Conservation (phyloP, 2,888 invertebrate species). For the Chydorus sphaericus region DNA sequence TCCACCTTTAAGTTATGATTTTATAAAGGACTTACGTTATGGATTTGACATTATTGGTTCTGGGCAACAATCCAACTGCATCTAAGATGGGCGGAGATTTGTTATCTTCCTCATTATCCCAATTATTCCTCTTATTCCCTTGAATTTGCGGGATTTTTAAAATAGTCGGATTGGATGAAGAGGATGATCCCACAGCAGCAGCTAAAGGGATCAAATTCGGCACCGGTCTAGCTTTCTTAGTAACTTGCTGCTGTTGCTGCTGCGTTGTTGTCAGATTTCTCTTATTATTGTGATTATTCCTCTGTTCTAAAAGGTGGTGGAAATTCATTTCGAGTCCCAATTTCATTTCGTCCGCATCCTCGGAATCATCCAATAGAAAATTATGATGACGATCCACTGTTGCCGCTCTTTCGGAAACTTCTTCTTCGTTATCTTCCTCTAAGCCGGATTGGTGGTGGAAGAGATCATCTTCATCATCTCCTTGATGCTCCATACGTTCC, state of each 20-base stretch:
- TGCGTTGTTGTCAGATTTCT: constrained; percentile 20
- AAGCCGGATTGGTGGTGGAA: neutral
- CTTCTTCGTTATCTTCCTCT: constrained; percentile 19
- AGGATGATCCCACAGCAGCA: constrained; percentile 2
- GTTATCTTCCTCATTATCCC: neutral
- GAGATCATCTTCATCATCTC: no score
- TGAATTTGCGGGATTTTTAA: constrained; percentile 17
- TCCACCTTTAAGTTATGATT: no score
- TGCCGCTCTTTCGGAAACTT: constrained; percentile 21
- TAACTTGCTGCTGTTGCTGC: constrained; percentile 1
- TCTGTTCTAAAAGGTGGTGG: no score
- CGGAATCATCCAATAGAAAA: constrained; percentile 41
- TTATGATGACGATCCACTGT: constrained; percentile 30
- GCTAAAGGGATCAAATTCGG: constrained; percentile 58
- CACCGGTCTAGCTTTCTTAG: constrained; percentile 41
- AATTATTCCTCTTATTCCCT: neutral
- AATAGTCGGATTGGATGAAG: constrained; percentile 17
- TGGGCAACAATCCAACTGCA: constrained; percentile 11
- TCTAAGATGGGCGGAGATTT: constrained; percentile 10
- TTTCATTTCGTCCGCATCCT: constrained; percentile 43
- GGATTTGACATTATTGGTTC: no score
- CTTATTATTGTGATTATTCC: no score
- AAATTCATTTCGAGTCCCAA: no score
- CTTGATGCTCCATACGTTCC: neutral
- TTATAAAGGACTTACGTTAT: no score